Percentiles rank a stretch among this genome's conserved stretches.
Evolutionary conservation across 2,888 invertebrate genomes (phyloP).

Genomic region (Pediacus dermestoides): DNA sequence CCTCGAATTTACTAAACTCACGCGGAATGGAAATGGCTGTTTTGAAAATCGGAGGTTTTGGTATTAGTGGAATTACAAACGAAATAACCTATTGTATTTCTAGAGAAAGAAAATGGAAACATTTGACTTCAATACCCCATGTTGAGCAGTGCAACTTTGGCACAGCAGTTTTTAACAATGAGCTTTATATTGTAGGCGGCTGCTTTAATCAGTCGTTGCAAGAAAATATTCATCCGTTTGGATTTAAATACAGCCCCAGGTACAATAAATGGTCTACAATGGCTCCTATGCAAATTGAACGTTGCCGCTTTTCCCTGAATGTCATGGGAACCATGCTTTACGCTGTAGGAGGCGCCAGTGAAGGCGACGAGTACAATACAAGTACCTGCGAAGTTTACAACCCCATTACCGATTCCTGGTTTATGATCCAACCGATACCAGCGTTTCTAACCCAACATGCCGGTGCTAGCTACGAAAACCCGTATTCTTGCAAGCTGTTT

Average conservation of each 20-base stretch:
- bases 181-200: conserved; percentile 67
- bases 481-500: conserved; percentile 48
- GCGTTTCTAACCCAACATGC: conserved; percentile 61
- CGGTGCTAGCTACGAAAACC: conserved; percentile 48
- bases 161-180: conserved; percentile 64
- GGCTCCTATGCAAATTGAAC: conserved; percentile 62
- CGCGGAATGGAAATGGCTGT: conserved; percentile 67
- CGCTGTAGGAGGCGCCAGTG: conserved; percentile 63
- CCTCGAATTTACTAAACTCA: conserved; percentile 54
- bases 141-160: conserved; percentile 73
- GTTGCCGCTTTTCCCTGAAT: conserved; percentile 64
- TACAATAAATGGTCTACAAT: conserved; percentile 65
- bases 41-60: conserved; percentile 68
- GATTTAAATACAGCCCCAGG: conserved; percentile 59
- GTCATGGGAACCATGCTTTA: conserved; percentile 56
- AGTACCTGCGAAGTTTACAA: conserved; percentile 60
- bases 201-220: conserved; percentile 66
- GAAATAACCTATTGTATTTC: conserved; percentile 64
- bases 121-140: conserved; percentile 66
- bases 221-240: conserved; percentile 71
- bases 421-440: conserved; percentile 54
- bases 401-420: conserved; percentile 57
- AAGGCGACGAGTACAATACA: conserved; percentile 53
- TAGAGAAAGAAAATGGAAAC: conserved; percentile 59
- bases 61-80: conserved; percentile 62